Base-by-base conservation (phyloP, 2,888 invertebrate species). In the Pegoplata infirma region DNA sequence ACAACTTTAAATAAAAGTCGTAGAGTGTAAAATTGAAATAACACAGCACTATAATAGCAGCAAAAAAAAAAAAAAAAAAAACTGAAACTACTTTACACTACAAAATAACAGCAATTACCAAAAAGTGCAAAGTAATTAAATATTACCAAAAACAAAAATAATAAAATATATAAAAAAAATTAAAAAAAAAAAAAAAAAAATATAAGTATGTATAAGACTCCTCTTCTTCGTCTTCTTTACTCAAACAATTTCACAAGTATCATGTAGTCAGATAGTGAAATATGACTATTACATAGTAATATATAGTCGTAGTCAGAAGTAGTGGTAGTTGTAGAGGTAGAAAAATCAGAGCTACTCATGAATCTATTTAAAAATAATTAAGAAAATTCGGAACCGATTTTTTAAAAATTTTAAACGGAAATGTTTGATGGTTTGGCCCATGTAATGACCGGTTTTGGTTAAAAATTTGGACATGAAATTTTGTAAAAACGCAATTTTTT, bases 61-160 rank as follows among this genome's bases (percentile, higher is more conserved):
- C 12, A 17, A 53, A 23, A 51, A 51, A 14, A 61, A 16, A 0
- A 28, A 49, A 40, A 32, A 40, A 3, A 5, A 49, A 10, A 40
- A 58, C 5, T 36, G 17, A 14, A 56, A 47, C 14, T 36, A 40
- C 21, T 32, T 23, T 19, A 19, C 23, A 16, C 25, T 40, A 40
- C 36, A 64, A 32, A 46, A 16, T 21, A 63, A 55, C 56, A 58
- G 40, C 72, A 72, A 72, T 61, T 66, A 72, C 66, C 58, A 5
- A 72, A 72, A 72, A 71, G 66, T 66, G 59, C 49, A 76, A 49
- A 63, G 44, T 77, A 77, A 68, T 77, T 68, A 73, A 64, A 68
- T 68, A 53, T 72, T 46, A 23, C 40, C 8, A 32, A 21, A 16
- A 51, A 19, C 3, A 23, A 63, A 46, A 40, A 8, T 8, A 14